Evolutionary conservation across 2,888 invertebrate species (phyloP), one percentile per base, ranked within the genome.

Genomic region (Agonopterix arenella): DNA sequence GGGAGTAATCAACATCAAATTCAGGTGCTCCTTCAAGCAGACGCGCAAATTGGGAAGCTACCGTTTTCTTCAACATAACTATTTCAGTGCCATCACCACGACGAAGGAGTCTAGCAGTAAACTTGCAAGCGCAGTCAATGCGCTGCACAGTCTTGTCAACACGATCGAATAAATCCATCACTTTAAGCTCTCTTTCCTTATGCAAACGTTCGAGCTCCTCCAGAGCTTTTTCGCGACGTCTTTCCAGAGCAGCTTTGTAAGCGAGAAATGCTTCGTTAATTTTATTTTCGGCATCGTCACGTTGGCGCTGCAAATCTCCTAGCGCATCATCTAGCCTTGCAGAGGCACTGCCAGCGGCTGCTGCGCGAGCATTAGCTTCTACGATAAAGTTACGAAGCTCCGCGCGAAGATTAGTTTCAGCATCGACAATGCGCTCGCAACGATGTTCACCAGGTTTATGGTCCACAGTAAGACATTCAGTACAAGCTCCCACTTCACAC

Each of bases 51-150:
- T 97, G 97, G 11, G 92, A 90, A 44, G 92, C 91, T 16, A 97
- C 95, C 13, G 94, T 89, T 69, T 94, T 94, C 80, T 95, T 95
- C 73, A 97, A 88, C 73, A 95, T 92, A 57, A 97, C 92, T 63
- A 97, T 93, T 84, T 97, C 97, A 4, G 94, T 92, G 28, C 94
- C 94, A 73, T 96, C 97, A 28, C 97, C 97, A 68, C 95, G 93
- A 57, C 95, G 94, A 52, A 97, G 84, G 45, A 97, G 91, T 60
- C 95, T 92, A 11, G 93, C 91, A 0, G 97, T 94, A 73, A 97
- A 98, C 65, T 94, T 93, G 70, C 95, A 95, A 8, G 97, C 97
- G 70, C 96, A 95, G 68, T 96, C 95, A 55, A 97, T 93, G 65
- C 95, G 93, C 56, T 94, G 95, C 56, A 95, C 93, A 4, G 94